Percentiles rank a stretch among this genome's conserved stretches.
phyloP scores from a whole-genome alignment of 2,888 invertebrate genomes.

The Coenonympha arcania region DNA sequence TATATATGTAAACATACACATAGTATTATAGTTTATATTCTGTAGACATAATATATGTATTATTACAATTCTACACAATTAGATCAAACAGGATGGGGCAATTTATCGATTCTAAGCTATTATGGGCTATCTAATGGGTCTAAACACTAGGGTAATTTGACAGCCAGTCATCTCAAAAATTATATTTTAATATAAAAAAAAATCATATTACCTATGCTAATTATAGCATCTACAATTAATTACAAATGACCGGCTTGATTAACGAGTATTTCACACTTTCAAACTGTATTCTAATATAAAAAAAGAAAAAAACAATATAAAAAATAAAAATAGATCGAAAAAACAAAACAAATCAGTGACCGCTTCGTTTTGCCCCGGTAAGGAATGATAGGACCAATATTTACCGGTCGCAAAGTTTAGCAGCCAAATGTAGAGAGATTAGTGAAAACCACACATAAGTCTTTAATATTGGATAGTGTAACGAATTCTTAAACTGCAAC shows the following conservation, averaged over 20 bases:
- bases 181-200: background rate
- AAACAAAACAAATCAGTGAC: constrained; percentile 36
- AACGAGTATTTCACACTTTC: constrained; percentile 8
- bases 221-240: background rate
- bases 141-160: constrained; percentile 13
- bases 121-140: constrained; percentile 13
- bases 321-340: constrained; percentile 26
- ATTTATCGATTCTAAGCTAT: constrained; percentile 18
- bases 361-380: constrained; percentile 63
- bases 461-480: constrained; percentile 45
- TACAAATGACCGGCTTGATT: background rate
- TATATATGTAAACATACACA: constrained; percentile 26
- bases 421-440: constrained; percentile 31
- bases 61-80: constrained; percentile 20
- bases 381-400: constrained; percentile 79
- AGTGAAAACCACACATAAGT: constrained; percentile 37
- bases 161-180: constrained; percentile 11
- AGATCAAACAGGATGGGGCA: constrained; percentile 20
- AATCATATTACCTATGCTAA: background rate
- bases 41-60: constrained; percentile 16
- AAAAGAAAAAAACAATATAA: constrained; percentile 22
- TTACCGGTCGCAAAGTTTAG: constrained; percentile 69
- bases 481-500: constrained; percentile 8
- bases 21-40: constrained; percentile 17
- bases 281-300: constrained; percentile 6